Evolutionary conservation across 2,888 invertebrate species (phyloP).

Genomic region (Eueremaeus valkanovi): DNA sequence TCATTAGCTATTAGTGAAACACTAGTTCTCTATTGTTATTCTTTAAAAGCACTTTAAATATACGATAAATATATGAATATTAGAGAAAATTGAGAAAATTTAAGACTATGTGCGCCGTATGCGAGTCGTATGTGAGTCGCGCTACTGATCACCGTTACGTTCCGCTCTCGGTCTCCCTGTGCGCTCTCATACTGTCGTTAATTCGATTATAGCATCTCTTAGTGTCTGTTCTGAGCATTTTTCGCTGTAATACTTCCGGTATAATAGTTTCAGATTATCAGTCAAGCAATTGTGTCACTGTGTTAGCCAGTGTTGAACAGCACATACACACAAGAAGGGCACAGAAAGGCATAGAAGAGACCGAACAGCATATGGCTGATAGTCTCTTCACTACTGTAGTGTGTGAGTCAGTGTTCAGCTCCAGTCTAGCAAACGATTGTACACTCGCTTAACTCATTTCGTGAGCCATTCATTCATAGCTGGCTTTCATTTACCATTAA

Average conservation of each 20-base stretch:
- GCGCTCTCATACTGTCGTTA: conserved; percentile 1
- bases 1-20: conserved; percentile 35
- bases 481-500: conserved; percentile 15
- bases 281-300: conserved; percentile 37
- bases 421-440: conserved; percentile 1
- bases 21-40: conserved; percentile 18
- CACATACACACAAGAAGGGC: too few relatives aligned
- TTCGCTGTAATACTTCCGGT: conserved; percentile 24
- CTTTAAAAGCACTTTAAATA: conserved; percentile 25
- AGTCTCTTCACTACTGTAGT: too few relatives aligned
- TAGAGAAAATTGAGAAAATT: not conserved
- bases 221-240: not conserved
- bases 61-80: conserved; percentile 13
- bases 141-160: conserved; percentile 31
- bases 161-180: conserved; percentile 6
- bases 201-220: not conserved
- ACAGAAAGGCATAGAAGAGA: too few relatives aligned
- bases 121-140: not conserved
- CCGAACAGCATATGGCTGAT: conserved; percentile 26
- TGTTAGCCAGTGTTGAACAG: conserved; percentile 18
- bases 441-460: conserved; percentile 28
- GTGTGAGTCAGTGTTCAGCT: too few relatives aligned
- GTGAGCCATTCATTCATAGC: conserved; percentile 25
- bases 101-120: not conserved
- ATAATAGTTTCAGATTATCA: conserved; percentile 35